phyloP scores from a whole-genome alignment of 64 coral and sea anemone genomes.

The Acropora yongei region DNA sequence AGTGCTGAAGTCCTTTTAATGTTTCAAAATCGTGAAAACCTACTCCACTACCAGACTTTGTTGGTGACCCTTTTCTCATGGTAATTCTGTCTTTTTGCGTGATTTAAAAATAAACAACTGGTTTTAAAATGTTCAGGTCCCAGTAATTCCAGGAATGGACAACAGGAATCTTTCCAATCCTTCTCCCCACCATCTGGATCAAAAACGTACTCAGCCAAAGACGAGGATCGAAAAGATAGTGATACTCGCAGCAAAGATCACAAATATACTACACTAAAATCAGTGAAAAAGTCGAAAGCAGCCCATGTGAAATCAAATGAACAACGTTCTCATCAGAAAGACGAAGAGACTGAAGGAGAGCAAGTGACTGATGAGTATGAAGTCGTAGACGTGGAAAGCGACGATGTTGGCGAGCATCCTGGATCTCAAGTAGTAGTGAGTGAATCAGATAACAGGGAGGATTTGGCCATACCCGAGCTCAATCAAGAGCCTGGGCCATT shows the following conservation, averaged over 20 bases:
- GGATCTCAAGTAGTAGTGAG: conserved; percentile 41
- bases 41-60: no score
- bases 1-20: no score
- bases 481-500: conserved; percentile 56
- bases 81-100: no score
- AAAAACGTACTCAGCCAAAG: background rate
- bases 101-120: no score
- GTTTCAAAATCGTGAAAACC: no score
- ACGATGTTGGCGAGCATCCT: conserved; percentile 20
- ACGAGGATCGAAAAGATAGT: background rate
- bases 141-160: background rate
- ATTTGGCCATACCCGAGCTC: conserved; percentile 53
- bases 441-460: conserved; percentile 28
- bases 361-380: conserved; percentile 34
- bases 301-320: background rate
- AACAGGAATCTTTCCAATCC: background rate
- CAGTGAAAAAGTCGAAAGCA: background rate
- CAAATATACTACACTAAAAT: conserved; percentile 27
- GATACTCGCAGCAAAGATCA: background rate
- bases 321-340: background rate
- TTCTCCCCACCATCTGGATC: background rate
- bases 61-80: no score
- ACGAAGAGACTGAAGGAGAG: conserved; percentile 1
- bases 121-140: background rate
- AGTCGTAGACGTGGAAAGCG: conserved; percentile 29